phyloP scores from a whole-genome alignment of 2,888 invertebrate species.

The Patella depressa region DNA sequence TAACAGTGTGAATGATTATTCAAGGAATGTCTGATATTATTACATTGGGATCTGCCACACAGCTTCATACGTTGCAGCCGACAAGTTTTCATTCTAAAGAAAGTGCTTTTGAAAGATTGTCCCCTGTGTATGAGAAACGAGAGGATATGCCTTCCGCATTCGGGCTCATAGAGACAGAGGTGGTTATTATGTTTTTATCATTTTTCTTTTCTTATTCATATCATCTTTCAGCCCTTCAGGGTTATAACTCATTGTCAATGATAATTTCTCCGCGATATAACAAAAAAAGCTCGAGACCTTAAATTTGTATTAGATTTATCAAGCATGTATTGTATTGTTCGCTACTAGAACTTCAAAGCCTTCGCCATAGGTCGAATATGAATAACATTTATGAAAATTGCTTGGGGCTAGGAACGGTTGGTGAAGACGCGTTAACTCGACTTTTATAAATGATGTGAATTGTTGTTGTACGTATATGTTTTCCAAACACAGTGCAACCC shows the following conservation, averaged over 20 bases:
- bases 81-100: conserved; percentile 19
- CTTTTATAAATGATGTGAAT: conserved; percentile 8
- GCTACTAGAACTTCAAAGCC: conserved; percentile 12
- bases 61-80: conserved; percentile 16
- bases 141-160: conserved; percentile 49
- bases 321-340: conserved; percentile 13
- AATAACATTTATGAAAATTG: conserved; percentile 14
- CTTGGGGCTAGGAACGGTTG: conserved; percentile 17
- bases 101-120: conserved; percentile 31
- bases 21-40: conserved; percentile 24
- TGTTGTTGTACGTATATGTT: conserved; percentile 24
- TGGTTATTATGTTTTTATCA: conserved; percentile 18
- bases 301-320: conserved; percentile 18
- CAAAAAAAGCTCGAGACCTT: neutral
- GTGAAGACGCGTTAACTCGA: conserved; percentile 12
- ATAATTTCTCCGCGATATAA: conserved; percentile 4
- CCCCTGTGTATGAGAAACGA: conserved; percentile 43
- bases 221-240: neutral
- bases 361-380: conserved; percentile 20
- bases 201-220: conserved; percentile 1
- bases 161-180: conserved; percentile 42
- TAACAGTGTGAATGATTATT: conserved; percentile 11
- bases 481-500: conserved; percentile 17
- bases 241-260: neutral
- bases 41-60: conserved; percentile 15